Base-by-base conservation (phyloP, 2,888 invertebrate genomes). In the Agrotis puta region DNA sequence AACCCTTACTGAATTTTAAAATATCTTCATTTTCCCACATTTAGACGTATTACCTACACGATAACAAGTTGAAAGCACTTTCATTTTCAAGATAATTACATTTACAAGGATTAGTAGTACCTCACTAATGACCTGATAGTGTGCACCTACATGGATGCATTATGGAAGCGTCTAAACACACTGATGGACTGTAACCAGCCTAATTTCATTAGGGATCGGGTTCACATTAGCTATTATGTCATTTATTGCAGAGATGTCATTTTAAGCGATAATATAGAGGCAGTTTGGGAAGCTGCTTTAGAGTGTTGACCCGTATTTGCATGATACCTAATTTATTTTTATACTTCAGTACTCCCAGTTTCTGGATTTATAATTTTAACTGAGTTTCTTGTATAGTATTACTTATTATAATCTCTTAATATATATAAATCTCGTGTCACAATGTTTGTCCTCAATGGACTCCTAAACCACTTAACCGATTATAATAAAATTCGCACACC, bases 41-140 rank as follows among this genome's bases (percentile, higher is more conserved):
- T 27, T 27, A n/a, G n/a, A n/a, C n/a, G n/a, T 9, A 39, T 2
- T 2, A 39, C 39, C 9, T 9, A 39, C 39, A 47, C 64, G 27
- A 64, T 67, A 66, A 64, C 47, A 11, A 67, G 62, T 64, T 64
- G 66, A 83, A 67, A 79, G 81, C 83, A 79, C 74, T 79, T 79
- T 68, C 79, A 47, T 58, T 83, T 68, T 63, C 33, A 24, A 58
- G 24, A 68, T 79, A 83, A 74, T 79, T 68, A 43, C 58, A 79
- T 79, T 67, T 9, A 39, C 11, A 39, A 11, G 11, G 71, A 74
- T 79, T 83, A 73, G 53, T 57, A 58, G 67, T 54, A 50, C 67
- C 73, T 45, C 62, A 62, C 83, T 83, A 83, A 79, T 83, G 64
- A 65, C 11, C 53, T 39, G 69, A 54, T 57, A 45, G 70, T 22